Evolutionary conservation across 2,797 vertebrate genomes (phyloP), one percentile per base, ranked within the genome.

Genomic region (Astyanax mexicanus): DNA sequence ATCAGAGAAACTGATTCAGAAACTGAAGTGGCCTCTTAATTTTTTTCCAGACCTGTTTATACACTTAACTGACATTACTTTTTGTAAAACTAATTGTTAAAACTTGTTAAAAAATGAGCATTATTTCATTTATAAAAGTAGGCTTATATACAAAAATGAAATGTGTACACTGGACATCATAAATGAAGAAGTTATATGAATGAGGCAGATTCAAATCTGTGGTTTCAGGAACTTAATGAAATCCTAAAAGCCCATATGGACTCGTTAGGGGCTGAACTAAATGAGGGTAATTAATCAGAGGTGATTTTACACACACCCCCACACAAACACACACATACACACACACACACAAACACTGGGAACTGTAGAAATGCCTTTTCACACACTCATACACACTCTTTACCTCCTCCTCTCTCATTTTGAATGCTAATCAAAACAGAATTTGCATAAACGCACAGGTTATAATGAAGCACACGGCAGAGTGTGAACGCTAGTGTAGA

Each of bases 251-350:
- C 62, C 71, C 72, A 81, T 60, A 73, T 40, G 21, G 65, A 57
- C 60, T 54, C 38, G 54, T 74, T 69, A 66, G 40, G 62, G 62
- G 25, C n/a, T 10, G n/a, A 37, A 54, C 27, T 25, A 77, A 77
- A 80, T 77, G 54, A 71, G 54, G 78, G 74, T 25, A 64, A 81
- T 83, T 81, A 64, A 78, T 83, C 74, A 73, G 35, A 42, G 58
- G 52, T 76, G 75, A 83, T 75, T 75, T 72, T 57, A 45, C n/a
- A 54, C 17, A 13, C n/a, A 32, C 52, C 29, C 40, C 42, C 29
- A 29, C 23, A 42, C 35, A 42, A 17, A 65, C 23, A 42, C 47
- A 65, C 58, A 45, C 12, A 54, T 17, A 21, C 11, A 32, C 52
- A 32, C 29, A n/a, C 54, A 42, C 29, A 29, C 23, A 42, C 47